phyloP scores from a whole-genome alignment of 2,888 invertebrate species.

The Hemaris fuciformis region DNA sequence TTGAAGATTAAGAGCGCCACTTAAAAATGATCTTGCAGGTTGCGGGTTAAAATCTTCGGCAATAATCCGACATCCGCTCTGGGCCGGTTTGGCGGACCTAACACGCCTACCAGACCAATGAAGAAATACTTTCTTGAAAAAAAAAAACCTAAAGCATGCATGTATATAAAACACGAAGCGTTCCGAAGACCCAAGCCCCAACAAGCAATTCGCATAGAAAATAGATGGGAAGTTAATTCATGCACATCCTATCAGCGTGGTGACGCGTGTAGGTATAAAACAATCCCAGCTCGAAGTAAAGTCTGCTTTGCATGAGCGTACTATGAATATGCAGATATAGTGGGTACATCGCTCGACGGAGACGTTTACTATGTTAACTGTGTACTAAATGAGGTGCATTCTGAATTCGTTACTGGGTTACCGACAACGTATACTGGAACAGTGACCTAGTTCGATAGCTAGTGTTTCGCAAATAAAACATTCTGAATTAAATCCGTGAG shows the following conservation, averaged over 20 bases:
- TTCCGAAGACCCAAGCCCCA: neutral
- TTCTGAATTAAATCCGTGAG: neutral
- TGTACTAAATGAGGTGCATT: slow-evolving; percentile 35
- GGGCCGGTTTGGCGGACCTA: no score
- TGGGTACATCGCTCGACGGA: slow-evolving; percentile 18
- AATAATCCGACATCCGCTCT: no score
- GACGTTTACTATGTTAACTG: slow-evolving; percentile 26
- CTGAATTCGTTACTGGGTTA: slow-evolving; percentile 30
- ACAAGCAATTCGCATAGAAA: neutral
- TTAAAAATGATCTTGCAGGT: no score
- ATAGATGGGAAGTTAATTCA: neutral
- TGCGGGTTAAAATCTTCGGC: no score
- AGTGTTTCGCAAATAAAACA: slow-evolving; percentile 15
- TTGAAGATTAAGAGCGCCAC: no score
- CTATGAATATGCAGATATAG: slow-evolving; percentile 39
- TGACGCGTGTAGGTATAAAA: slow-evolving; percentile 4
- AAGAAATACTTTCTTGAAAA: no score
- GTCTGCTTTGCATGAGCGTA: slow-evolving; percentile 20
- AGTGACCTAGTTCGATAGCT: slow-evolving; percentile 24
- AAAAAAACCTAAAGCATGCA: no score
- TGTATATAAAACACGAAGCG: neutral
- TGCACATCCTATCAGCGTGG: slow-evolving; percentile 1
- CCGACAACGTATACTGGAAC: slow-evolving; percentile 1
- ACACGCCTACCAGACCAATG: no score
- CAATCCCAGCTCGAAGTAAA: neutral